Conservation (phyloP, 1,140 invertebrate genomes). For the Megalonaias nervosa region DNA sequence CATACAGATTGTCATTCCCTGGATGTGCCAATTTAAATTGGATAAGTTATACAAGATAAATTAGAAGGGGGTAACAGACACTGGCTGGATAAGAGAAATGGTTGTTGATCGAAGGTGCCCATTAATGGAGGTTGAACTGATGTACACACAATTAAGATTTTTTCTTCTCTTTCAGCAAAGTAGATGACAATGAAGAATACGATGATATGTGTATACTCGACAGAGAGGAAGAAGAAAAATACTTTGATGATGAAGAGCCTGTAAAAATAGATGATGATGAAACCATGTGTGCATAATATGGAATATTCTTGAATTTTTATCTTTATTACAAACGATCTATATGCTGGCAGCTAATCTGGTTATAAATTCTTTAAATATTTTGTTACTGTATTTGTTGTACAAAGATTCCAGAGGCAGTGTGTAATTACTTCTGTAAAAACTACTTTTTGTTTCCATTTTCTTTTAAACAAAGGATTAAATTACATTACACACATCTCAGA, state of each 20-base stretch:
- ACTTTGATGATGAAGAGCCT: slow-evolving; percentile 87
- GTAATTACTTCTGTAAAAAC: no score
- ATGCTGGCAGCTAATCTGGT: no score
- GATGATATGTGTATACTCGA: slow-evolving; percentile 81
- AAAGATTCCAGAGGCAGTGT: no score
- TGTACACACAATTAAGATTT: not conserved
- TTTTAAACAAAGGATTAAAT: no score
- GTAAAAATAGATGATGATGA: slow-evolving; percentile 60
- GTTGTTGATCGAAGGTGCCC: not conserved
- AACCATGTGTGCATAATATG: slow-evolving; percentile 1
- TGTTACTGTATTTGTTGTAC: no score
- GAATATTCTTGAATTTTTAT: no score
- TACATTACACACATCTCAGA: no score
- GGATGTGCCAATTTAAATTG: not conserved
- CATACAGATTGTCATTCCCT: not conserved
- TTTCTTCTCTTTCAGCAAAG: slow-evolving; percentile 48
- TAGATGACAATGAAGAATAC: slow-evolving; percentile 79
- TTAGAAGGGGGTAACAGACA: not conserved
- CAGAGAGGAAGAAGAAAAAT: slow-evolving; percentile 89
- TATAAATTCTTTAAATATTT: no score
- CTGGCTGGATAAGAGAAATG: not conserved
- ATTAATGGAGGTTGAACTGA: not conserved
- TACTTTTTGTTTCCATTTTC: no score
- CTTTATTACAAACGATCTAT: no score
- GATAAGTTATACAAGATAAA: not conserved